These are phyloP conservation scores for Sarcophaga carnaria DNA, from an alignment of 2,888 invertebrate genomes.

Conservation along the genomic window DNA sequence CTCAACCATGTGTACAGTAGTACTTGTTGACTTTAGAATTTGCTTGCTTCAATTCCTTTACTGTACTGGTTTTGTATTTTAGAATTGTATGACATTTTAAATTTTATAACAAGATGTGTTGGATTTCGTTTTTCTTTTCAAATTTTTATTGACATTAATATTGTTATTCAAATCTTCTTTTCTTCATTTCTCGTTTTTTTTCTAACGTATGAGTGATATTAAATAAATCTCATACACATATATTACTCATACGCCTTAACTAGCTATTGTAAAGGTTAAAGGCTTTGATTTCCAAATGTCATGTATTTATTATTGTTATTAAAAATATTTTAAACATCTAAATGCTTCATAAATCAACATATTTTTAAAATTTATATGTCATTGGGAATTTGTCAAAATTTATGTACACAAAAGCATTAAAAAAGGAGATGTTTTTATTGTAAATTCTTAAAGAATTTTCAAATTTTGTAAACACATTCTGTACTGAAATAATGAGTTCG, in stretches of 20 bases:
- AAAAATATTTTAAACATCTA: not conserved
- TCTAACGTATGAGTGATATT: conserved; percentile 23
- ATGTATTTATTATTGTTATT: not conserved
- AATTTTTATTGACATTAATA: conserved; percentile 18
- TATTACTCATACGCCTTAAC: not conserved
- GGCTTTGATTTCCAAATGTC: not conserved
- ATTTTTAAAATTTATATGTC: too few species aligned
- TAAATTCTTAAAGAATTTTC: too few species aligned
- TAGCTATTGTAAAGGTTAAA: not conserved
- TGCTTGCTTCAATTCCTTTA: conserved; percentile 4
- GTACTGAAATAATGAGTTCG: too few species aligned
- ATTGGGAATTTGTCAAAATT: too few species aligned
- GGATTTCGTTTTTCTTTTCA: not conserved
- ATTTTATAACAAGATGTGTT: conserved; percentile 6
- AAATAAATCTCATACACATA: not conserved
- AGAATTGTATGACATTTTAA: conserved; percentile 9
- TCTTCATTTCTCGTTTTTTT: not conserved
- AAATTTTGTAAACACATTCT: too few species aligned
- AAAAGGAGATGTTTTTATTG: too few species aligned
- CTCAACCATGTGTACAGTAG: not conserved
- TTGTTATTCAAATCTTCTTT: not conserved
- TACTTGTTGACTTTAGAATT: conserved; percentile 40
- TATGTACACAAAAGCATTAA: too few species aligned
- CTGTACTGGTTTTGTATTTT: not conserved
- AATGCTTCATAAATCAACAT: too few species aligned